These are phyloP conservation scores for Cirrhinus molitorella DNA, from an alignment of 2,797 vertebrate species.

Conservation along the genomic window DNA sequence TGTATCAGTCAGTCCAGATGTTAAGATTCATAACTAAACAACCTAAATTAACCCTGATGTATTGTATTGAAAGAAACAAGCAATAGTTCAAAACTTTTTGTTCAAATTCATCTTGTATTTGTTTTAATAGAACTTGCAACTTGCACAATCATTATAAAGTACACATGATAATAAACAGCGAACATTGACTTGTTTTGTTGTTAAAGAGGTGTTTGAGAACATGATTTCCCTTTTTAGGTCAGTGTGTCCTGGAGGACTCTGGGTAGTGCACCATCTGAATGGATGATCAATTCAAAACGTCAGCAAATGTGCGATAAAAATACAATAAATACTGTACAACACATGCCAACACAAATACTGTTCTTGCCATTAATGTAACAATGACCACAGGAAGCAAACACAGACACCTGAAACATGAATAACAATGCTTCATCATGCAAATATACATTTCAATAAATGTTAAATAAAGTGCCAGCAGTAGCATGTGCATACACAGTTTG, in stretches of 20 bases:
- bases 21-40: background rate
- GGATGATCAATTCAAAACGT: constrained; percentile 77
- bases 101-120: constrained; percentile 78
- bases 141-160: constrained; percentile 68
- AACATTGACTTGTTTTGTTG: constrained; percentile 60
- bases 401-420: constrained; percentile 61
- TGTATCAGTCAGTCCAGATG: constrained; percentile 17
- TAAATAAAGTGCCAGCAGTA: constrained; percentile 83
- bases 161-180: constrained; percentile 69
- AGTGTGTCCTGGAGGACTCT: constrained; percentile 49
- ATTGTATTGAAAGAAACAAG: constrained; percentile 32
- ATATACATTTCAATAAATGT: constrained; percentile 60
- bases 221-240: constrained; percentile 74
- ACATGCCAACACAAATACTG: constrained; percentile 76
- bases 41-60: background rate
- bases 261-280: constrained; percentile 75
- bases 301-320: constrained; percentile 72
- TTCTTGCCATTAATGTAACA: constrained; percentile 72
- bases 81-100: constrained; percentile 35
- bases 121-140: constrained; percentile 70
- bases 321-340: constrained; percentile 88
- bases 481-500: constrained; percentile 64
- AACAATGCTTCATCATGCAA: constrained; percentile 59
- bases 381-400: constrained; percentile 68
- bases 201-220: constrained; percentile 68